A percentile compares a stretch with the other conserved stretches of the same genome.
Evolutionary conservation across 2,888 invertebrate species (phyloP).

Genomic region (Timandra comae): DNA sequence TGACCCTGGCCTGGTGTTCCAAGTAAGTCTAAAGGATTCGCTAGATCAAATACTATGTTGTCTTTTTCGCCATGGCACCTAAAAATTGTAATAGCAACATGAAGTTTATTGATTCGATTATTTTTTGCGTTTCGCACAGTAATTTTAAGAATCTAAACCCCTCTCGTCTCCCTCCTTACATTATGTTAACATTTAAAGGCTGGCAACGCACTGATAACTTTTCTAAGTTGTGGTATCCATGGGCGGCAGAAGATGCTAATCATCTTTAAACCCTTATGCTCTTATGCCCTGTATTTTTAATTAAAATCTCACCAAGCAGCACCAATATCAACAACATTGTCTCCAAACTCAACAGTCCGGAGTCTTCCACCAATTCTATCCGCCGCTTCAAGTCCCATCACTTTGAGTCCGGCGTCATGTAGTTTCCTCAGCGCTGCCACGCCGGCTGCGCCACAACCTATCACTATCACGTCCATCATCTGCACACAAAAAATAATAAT

Average conservation of each 20-base stretch:
- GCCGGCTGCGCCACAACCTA: constrained; percentile 78
- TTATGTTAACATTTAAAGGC: too few relatives aligned
- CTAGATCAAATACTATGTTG: constrained; percentile 77
- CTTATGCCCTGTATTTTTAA: too few relatives aligned
- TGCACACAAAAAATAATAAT: constrained; percentile 37
- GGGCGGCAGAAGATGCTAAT: too few relatives aligned
- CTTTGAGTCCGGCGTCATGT: constrained; percentile 56
- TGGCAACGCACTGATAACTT: background rate
- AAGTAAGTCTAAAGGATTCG: constrained; percentile 58
- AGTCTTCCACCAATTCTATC: constrained; percentile 81
- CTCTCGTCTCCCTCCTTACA: too few relatives aligned
- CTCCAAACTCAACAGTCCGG: constrained; percentile 67
- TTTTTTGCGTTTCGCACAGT: too few relatives aligned
- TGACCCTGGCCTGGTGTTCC: constrained; percentile 44
- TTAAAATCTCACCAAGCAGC: constrained; percentile 87
- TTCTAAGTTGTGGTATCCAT: too few relatives aligned
- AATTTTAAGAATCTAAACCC: too few relatives aligned
- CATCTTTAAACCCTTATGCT: too few relatives aligned
- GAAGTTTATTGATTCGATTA: too few relatives aligned
- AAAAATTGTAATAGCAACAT: too few relatives aligned
- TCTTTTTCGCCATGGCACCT: constrained; percentile 82
- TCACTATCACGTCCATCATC: constrained; percentile 71
- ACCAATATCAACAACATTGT: constrained; percentile 81
- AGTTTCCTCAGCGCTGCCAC: constrained; percentile 66
- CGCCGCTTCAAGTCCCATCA: constrained; percentile 79